Base-by-base conservation (phyloP, 2,113 vertebrate species). In the Ranitomeya imitator region DNA sequence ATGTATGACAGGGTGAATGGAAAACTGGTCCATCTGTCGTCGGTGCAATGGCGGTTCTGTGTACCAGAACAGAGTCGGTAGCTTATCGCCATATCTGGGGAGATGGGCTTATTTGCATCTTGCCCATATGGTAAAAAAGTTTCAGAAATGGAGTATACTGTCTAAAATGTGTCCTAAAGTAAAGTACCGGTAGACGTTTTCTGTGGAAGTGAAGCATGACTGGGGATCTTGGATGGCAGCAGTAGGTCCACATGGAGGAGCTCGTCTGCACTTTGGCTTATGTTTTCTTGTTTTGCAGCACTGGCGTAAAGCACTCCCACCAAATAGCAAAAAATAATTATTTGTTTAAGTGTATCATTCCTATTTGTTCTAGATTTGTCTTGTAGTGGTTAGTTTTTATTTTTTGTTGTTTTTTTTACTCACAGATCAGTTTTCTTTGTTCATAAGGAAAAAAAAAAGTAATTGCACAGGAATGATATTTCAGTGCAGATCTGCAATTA, bases 11-110 rank as follows among this genome's bases (percentile, higher is more conserved):
- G 19, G 15, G 79, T 31, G 55, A 80, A 37, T 31, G 8, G 79
- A 37, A 60, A 60, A 60, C 23, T 55, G 57, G 14, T 74, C 79
- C 79, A 80, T 80, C 79, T 80, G 79, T 80, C 79, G 59, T 60
- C 57, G 37, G 57, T 31, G 79, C 79, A 80, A 23, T 80, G 2
- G n/a, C 18, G 23, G 15, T 31, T 80, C 45, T n/a, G 6, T 31
- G 55, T 80, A 60, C 55, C 79, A 80, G 79, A 80, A 80, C 79
- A 60, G 55, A 60, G 23, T 55, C 26, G 52, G 60, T 60, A 18
- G 55, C 79, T 31, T 16, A 9, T 11, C 31, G 55, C 26, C 18
- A 31, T 31, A 23, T 80, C 79, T 80, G 79, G 55, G 57, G 79
- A 59, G 79, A 80, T 80, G 6, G 7, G 74, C n/a, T 59, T 26